These are phyloP conservation scores for Fragum sueziense DNA, from an alignment of 2,888 invertebrate species.

Conservation along the genomic window DNA sequence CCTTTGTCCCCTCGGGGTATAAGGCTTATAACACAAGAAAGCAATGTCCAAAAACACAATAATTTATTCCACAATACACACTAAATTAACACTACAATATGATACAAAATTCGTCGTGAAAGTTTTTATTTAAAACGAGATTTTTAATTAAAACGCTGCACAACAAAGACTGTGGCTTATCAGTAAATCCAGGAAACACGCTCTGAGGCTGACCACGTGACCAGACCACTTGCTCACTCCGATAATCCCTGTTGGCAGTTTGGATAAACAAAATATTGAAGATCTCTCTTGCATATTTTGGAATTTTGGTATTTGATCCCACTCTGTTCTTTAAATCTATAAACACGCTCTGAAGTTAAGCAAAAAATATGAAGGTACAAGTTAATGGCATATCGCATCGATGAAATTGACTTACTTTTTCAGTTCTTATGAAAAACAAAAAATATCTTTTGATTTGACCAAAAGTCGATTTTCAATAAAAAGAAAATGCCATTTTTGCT, in stretches of 20 bases:
- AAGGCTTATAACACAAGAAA: not conserved
- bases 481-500: no score
- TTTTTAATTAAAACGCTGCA: not conserved
- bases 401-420: no score
- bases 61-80: not conserved
- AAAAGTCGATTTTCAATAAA: no score
- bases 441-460: no score
- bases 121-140: not conserved
- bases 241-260: constrained; percentile 8
- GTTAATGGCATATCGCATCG: no score
- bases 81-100: not conserved
- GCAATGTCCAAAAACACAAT: not conserved
- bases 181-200: constrained; percentile 4
- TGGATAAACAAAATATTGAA: constrained; percentile 2
- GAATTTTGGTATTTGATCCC: no score
- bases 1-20: not conserved
- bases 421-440: no score
- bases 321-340: no score
- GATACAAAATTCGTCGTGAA: not conserved
- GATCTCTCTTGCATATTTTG: no score
- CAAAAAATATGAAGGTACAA: no score
- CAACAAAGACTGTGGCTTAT: constrained; percentile 10
- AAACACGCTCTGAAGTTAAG: no score
- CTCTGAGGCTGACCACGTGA: constrained; percentile 15
- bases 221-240: constrained; percentile 8